phyloP scores from a whole-genome alignment of 1,140 invertebrate genomes.

The Cotesia typhae region DNA sequence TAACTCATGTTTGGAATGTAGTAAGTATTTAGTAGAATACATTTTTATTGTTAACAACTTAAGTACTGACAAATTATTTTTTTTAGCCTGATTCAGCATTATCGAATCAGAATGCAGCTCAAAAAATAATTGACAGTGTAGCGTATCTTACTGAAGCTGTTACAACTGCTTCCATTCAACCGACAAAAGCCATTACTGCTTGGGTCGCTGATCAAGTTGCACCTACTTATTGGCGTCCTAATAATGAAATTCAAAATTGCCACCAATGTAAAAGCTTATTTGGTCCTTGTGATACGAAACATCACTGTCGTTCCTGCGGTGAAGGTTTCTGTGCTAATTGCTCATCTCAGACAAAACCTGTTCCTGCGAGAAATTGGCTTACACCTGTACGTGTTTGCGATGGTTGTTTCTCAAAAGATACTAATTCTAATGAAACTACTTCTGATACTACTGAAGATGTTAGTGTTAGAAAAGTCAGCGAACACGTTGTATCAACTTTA shows the following conservation, averaged over 20 bases:
- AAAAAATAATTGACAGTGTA: constrained; percentile 80
- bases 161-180: constrained; percentile 74
- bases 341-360: constrained; percentile 69
- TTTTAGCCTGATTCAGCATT: constrained; percentile 49
- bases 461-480: constrained; percentile 71
- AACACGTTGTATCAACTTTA: constrained; percentile 72
- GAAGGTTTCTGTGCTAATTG: constrained; percentile 77
- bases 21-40: constrained; percentile 61
- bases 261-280: constrained; percentile 71
- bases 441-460: constrained; percentile 65
- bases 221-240: constrained; percentile 84
- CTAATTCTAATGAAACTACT: constrained; percentile 46
- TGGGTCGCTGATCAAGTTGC: constrained; percentile 81
- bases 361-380: constrained; percentile 74
- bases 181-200: constrained; percentile 74
- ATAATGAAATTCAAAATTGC: constrained; percentile 79
- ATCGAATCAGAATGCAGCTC: constrained; percentile 75
- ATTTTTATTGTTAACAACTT: constrained; percentile 15
- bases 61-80: constrained; percentile 41
- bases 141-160: constrained; percentile 77
- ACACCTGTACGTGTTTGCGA: constrained; percentile 76
- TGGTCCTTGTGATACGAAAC: constrained; percentile 69
- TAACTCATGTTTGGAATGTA: constrained; percentile 83
- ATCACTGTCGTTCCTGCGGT: constrained; percentile 83
- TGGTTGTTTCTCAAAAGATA: constrained; percentile 65